Percentiles rank a stretch among this genome's conserved stretches.
These are phyloP conservation scores for Calonectris borealis DNA, from an alignment of 2,113 vertebrate species.

Conservation along the genomic window DNA sequence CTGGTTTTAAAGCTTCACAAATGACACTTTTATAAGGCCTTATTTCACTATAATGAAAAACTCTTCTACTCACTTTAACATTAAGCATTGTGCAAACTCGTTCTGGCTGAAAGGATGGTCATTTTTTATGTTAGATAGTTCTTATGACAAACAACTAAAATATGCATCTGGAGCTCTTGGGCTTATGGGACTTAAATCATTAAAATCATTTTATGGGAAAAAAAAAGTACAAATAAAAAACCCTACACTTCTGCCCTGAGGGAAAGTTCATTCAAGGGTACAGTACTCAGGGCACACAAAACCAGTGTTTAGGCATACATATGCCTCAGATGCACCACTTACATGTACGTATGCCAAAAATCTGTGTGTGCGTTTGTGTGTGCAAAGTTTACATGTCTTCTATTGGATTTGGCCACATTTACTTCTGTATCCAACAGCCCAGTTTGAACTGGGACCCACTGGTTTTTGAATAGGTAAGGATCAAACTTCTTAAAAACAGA, in stretches of 20 bases:
- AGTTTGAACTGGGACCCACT: not conserved
- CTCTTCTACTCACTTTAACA: not conserved
- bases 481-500: not conserved
- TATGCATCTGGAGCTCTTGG: constrained; percentile 48
- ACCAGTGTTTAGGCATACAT: not conserved
- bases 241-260: not conserved
- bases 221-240: constrained; percentile 16
- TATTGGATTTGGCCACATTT: not conserved
- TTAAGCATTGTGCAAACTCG: constrained; percentile 20
- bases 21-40: not conserved
- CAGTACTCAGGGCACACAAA: not conserved
- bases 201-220: constrained; percentile 46
- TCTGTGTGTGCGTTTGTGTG: not conserved
- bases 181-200: constrained; percentile 51
- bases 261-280: constrained; percentile 29
- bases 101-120: not conserved
- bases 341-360: not conserved
- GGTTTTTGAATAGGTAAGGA: not conserved
- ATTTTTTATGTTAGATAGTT: constrained; percentile 6
- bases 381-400: not conserved
- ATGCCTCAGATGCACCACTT: not conserved
- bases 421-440: not conserved
- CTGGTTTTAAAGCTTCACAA: not conserved
- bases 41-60: not conserved
- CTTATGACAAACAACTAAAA: constrained; percentile 57